Evolutionary conservation across 2,888 invertebrate genomes (phyloP), one percentile per base, ranked within the genome.

Genomic region (Monoplex corrugatus): DNA sequence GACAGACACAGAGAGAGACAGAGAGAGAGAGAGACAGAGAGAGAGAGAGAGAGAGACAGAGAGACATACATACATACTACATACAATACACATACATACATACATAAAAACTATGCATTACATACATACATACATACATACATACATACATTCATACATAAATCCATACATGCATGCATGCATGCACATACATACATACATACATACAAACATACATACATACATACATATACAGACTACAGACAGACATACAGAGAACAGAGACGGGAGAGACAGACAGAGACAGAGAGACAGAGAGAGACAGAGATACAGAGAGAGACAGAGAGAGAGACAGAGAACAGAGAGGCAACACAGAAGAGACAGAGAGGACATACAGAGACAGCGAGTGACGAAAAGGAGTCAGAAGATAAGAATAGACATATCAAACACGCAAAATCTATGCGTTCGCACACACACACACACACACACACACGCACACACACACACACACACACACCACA

Each of bases 221-320:
- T 23, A 28, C 28, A n/a, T n/a, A 28, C 28, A n/a, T n/a, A 68
- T n/a, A n/a, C 68, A 68, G 28, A 23, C 68, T n/a, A 68, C 68
- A 68, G 28, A 68, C 68, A 68, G 28, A 68, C 68, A 68, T n/a
- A 68, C 68, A 68, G n/a, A n/a, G n/a, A n/a, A n/a, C n/a, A n/a
- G n/a, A n/a, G n/a, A n/a, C n/a, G n/a, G n/a, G n/a, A n/a, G n/a
- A n/a, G n/a, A n/a, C n/a, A n/a, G n/a, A n/a, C n/a, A n/a, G n/a
- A n/a, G n/a, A n/a, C n/a, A n/a, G n/a, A n/a, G n/a, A n/a, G n/a
- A n/a, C n/a, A n/a, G n/a, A n/a, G n/a, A n/a, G n/a, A n/a, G n/a
- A n/a, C n/a, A n/a, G n/a, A n/a, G n/a, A n/a, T n/a, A n/a, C n/a
- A n/a, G n/a, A n/a, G n/a, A n/a, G n/a, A n/a, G n/a, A n/a, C n/a